Evolutionary conservation across 1,140 invertebrate genomes (phyloP).

Genomic region (Danaus plexippus): DNA sequence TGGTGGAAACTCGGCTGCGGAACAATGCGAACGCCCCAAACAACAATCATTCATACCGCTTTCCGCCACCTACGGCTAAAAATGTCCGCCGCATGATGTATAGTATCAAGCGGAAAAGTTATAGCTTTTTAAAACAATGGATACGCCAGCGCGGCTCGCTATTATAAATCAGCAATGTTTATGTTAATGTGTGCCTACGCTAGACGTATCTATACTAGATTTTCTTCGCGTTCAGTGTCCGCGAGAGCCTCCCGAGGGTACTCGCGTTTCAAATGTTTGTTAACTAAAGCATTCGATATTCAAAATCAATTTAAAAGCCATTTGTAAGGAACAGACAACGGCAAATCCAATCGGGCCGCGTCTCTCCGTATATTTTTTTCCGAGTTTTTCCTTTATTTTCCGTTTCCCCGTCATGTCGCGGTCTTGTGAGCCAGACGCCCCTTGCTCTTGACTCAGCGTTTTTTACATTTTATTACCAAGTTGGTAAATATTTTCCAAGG

Average conservation of each 20-base stretch:
- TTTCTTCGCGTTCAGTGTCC: no score
- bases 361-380: slow-evolving; percentile 5
- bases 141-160: slow-evolving; percentile 30
- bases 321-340: slow-evolving; percentile 69
- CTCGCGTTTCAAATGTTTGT: slow-evolving; percentile 27
- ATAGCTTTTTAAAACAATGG: slow-evolving; percentile 58
- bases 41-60: slow-evolving; percentile 71
- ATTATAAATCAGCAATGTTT: slow-evolving; percentile 50
- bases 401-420: slow-evolving; percentile 60
- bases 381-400: slow-evolving; percentile 58
- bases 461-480: slow-evolving; percentile 66
- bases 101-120: slow-evolving; percentile 67
- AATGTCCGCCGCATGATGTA: slow-evolving; percentile 68
- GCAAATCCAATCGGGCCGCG: slow-evolving; percentile 62
- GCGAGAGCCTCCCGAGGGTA: background rate
- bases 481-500: slow-evolving; percentile 66
- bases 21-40: slow-evolving; percentile 64
- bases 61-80: slow-evolving; percentile 69
- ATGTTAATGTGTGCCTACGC: slow-evolving; percentile 22
- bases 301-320: slow-evolving; percentile 69
- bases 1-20: slow-evolving; percentile 51
- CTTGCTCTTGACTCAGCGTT: slow-evolving; percentile 64
- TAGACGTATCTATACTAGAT: no score
- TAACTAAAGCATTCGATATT: slow-evolving; percentile 59
- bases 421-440: slow-evolving; percentile 65